Evolutionary conservation across 2,113 vertebrate genomes (phyloP), one percentile per base, ranked within the genome.

Genomic region (Planiliza haematocheilus): DNA sequence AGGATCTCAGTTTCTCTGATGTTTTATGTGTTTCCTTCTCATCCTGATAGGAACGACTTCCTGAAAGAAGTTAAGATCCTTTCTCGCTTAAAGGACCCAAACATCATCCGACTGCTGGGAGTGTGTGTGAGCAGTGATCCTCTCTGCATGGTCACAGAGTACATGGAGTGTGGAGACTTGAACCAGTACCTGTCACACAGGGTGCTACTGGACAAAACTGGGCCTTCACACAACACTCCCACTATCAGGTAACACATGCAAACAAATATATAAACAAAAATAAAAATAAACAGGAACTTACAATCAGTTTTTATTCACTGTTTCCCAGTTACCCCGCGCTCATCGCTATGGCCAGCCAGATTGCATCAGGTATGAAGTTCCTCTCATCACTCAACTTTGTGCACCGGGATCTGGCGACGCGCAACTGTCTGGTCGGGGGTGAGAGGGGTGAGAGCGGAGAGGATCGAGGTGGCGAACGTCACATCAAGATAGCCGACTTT

Each of bases 141-240:
- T 0, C 93, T 96, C 21, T 97, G 95, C 70, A 97, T 98, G 96
- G 95, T 98, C 50, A 97, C 96, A 0, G 97, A 98, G 76, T 98
- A 97, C 92, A 98, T 98, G 97, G 96, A 96, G 89, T 95, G 96
- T 0, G 97, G 97, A 0, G 97, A 97, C 90, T 92, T 98, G 39
- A 97, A 98, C 89, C 96, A 97, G 88, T 97, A 97, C 81, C 94
- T 98, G 63, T 94, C 93, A 3, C 94, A 95, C 14, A 89, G 95
- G 34, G 94, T 93, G 74, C 91, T 96, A 62, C 93, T 95, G 79
- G 95, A 95, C 83, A 96, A 96, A 82, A 86, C 88, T 0, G 93
- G 93, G 0, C 91, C 89, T 16, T 81, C 87, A 11, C 93, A 91
- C 58, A 93, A 91, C 59, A 88, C 84, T 0, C 94, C 95, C 1